Evolutionary conservation across 2,888 invertebrate genomes (phyloP).

Genomic region (Bugula neritina): DNA sequence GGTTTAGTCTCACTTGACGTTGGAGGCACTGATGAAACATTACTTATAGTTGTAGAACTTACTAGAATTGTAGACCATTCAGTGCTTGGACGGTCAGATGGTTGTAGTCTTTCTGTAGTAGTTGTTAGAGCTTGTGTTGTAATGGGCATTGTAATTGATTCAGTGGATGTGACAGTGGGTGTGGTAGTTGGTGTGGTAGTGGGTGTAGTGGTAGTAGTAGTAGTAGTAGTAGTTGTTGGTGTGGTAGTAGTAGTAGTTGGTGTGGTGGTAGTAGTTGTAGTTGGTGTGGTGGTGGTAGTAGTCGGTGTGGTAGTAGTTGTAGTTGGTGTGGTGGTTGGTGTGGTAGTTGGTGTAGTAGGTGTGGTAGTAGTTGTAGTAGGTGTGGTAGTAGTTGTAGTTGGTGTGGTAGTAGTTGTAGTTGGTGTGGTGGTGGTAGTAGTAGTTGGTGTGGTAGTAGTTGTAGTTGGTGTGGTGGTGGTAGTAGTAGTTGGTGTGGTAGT

Average conservation of each 20-base stretch:
- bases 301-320: background rate
- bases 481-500: conserved; percentile 9
- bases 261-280: conserved; percentile 8
- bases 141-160: background rate
- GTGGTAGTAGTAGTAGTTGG: background rate
- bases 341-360: background rate
- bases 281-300: background rate
- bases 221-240: background rate
- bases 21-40: too few species aligned
- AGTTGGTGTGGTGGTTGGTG: background rate
- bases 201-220: background rate
- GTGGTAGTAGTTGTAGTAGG: background rate
- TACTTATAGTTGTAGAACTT: too few species aligned
- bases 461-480: background rate
- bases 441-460: background rate
- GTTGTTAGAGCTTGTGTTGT: background rate
- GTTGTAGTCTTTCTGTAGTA: too few species aligned
- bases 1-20: too few species aligned
- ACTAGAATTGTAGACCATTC: too few species aligned
- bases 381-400: background rate
- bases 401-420: background rate
- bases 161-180: background rate
- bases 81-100: too few species aligned
- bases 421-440: background rate
- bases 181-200: background rate